A percentile compares a stretch with the other conserved stretches of the same genome.
These are phyloP conservation scores for Miltochrista miniata DNA, from an alignment of 2,888 invertebrate species.

Conservation along the genomic window DNA sequence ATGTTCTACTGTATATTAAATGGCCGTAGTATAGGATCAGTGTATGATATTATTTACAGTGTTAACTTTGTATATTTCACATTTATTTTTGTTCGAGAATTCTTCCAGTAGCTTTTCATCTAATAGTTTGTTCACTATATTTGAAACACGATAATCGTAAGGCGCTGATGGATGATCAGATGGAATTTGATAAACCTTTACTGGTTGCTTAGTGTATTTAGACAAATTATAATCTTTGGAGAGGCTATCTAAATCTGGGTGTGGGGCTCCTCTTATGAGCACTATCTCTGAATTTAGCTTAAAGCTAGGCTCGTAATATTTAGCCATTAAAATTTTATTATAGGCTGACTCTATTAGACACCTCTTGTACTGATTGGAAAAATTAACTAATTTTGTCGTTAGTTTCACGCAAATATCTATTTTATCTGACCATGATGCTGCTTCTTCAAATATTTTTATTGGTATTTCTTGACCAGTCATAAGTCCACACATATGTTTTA, in stretches of 20 bases:
- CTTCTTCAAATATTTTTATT: slow-evolving; percentile 27
- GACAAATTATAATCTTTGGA: slow-evolving; percentile 52
- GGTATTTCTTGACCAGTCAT: slow-evolving; percentile 36
- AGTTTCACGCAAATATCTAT: slow-evolving; percentile 34
- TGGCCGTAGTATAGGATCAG: no score
- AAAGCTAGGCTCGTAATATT: slow-evolving; percentile 44
- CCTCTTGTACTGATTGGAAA: slow-evolving; percentile 46
- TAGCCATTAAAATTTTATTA: slow-evolving; percentile 42
- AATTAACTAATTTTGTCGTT: slow-evolving; percentile 27
- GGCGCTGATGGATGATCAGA: slow-evolving; percentile 44
- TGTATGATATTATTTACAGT: no score
- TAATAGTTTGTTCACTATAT: slow-evolving; percentile 49
- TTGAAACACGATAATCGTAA: slow-evolving; percentile 46
- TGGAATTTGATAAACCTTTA: slow-evolving; percentile 43
- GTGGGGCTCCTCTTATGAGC: slow-evolving; percentile 46
- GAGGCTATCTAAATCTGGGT: slow-evolving; percentile 29
- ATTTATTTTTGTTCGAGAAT: slow-evolving; percentile 44
- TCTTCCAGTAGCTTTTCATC: slow-evolving; percentile 40
- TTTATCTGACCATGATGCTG: slow-evolving; percentile 40
- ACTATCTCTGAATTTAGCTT: slow-evolving; percentile 52
- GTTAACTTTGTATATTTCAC: slow-evolving; percentile 36
- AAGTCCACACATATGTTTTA: slow-evolving; percentile 41
- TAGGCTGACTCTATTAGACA: slow-evolving; percentile 42
- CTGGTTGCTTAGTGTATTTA: slow-evolving; percentile 46
- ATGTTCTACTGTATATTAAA: no score